phyloP scores from a whole-genome alignment of 2,797 vertebrate species.

The Enteromius treurensis region DNA sequence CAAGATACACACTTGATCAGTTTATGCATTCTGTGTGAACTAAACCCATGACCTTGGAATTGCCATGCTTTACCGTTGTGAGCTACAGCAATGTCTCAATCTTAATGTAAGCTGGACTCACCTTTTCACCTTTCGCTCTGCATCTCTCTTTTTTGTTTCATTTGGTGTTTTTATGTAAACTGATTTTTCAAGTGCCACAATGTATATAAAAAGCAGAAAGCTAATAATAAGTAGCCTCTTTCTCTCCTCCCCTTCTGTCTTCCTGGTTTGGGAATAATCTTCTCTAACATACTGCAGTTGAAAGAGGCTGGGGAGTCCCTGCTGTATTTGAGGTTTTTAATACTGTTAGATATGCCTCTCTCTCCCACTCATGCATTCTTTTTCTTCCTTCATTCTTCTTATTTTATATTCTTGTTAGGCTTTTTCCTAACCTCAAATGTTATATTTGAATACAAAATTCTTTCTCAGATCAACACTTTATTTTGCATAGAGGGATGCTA shows the following conservation, averaged over 20 bases:
- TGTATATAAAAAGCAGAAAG: conserved; percentile 20
- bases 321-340: conserved; percentile 67
- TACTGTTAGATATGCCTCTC: conserved; percentile 63
- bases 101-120: neutral
- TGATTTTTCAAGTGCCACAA: conserved; percentile 22
- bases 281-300: conserved; percentile 58
- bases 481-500: neutral
- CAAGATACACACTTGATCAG: neutral
- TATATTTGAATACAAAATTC: conserved; percentile 21
- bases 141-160: conserved; percentile 5
- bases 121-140: neutral
- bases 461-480: conserved; percentile 4
- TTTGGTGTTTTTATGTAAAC: neutral
- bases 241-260: conserved; percentile 30
- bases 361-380: conserved; percentile 35
- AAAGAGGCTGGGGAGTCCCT: conserved; percentile 69
- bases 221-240: conserved; percentile 35
- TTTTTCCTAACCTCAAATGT: conserved; percentile 22
- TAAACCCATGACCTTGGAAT: neutral
- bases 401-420: conserved; percentile 20
- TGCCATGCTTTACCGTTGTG: neutral
- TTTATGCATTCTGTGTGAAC: neutral
- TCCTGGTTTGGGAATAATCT: conserved; percentile 53
- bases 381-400: conserved; percentile 43
- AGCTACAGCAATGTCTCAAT: neutral